Percentiles rank a stretch among this genome's conserved stretches.
phyloP scores from a whole-genome alignment of 2,797 vertebrate genomes.

The Lacerta agilis region DNA sequence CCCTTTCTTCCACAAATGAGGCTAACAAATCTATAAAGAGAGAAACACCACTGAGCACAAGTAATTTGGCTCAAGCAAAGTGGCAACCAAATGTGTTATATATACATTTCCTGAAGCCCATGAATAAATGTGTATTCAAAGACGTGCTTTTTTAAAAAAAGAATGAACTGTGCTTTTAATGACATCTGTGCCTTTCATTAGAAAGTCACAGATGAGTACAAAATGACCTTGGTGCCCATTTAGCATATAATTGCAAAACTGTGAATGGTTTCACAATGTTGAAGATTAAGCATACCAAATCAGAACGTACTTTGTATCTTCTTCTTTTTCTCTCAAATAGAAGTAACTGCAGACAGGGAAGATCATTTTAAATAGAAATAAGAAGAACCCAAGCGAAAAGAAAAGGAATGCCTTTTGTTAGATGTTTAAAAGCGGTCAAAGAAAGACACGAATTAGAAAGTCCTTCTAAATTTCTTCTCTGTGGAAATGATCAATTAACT shows the following conservation, averaged over 20 bases:
- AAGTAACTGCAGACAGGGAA: neutral
- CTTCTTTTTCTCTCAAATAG: neutral
- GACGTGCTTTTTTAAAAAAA: neutral
- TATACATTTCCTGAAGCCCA: neutral
- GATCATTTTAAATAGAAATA: conserved; percentile 17
- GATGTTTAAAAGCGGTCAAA: neutral
- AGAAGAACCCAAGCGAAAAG: conserved; percentile 3
- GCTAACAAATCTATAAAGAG: neutral
- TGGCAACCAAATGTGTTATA: neutral
- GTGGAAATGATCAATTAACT: conserved; percentile 19
- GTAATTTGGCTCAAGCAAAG: conserved; percentile 1
- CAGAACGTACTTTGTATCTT: neutral
- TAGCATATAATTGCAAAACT: conserved; percentile 24
- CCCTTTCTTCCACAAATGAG: neutral
- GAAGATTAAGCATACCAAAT: conserved; percentile 15
- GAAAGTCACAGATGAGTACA: conserved; percentile 23
- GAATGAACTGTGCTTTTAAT: conserved; percentile 14
- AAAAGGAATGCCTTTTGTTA: neutral
- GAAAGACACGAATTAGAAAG: conserved; percentile 2
- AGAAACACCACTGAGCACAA: neutral
- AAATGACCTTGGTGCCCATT: conserved; percentile 16
- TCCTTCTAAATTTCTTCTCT: neutral
- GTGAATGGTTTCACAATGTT: conserved; percentile 9
- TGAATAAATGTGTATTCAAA: neutral
- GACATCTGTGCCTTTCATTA: conserved; percentile 18